Evolutionary conservation across 2,888 invertebrate species (phyloP).

Genomic region (Zeuzera pyrina): DNA sequence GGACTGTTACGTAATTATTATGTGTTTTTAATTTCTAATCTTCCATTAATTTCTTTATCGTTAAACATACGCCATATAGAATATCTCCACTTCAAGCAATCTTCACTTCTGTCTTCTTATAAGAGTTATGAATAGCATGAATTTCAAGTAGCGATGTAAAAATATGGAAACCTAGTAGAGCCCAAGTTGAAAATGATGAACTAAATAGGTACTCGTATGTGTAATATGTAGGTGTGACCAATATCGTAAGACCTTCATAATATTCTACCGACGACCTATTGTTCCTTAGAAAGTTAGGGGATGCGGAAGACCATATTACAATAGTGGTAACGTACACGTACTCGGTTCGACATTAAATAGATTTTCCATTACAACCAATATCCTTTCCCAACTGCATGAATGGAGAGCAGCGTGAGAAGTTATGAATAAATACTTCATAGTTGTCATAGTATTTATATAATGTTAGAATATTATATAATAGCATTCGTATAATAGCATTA

Average conservation of each 20-base stretch:
- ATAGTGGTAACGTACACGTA: slow-evolving; percentile 22
- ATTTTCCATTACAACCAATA: slow-evolving; percentile 42
- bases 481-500: no score
- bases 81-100: not conserved
- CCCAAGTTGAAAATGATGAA: slow-evolving; percentile 5
- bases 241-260: slow-evolving; percentile 18
- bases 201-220: no score
- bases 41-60: no score
- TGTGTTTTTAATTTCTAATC: no score
- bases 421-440: no score
- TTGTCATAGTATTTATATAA: no score
- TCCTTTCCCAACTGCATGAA: slow-evolving; percentile 13
- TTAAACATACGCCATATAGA: no score
- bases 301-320: slow-evolving; percentile 1
- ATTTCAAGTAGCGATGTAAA: slow-evolving; percentile 12
- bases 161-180: slow-evolving; percentile 11
- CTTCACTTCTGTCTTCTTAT: not conserved
- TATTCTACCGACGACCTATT: slow-evolving; percentile 6
- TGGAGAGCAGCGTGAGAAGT: not conserved
- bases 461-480: no score
- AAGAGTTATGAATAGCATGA: slow-evolving; percentile 6
- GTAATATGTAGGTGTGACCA: slow-evolving; percentile 15
- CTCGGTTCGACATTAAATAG: slow-evolving; percentile 38
- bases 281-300: not conserved
- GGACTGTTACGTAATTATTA: no score